These are phyloP conservation scores for Apistogramma diplotaenia DNA, from an alignment of 2,113 vertebrate genomes.

Conservation along the genomic window DNA sequence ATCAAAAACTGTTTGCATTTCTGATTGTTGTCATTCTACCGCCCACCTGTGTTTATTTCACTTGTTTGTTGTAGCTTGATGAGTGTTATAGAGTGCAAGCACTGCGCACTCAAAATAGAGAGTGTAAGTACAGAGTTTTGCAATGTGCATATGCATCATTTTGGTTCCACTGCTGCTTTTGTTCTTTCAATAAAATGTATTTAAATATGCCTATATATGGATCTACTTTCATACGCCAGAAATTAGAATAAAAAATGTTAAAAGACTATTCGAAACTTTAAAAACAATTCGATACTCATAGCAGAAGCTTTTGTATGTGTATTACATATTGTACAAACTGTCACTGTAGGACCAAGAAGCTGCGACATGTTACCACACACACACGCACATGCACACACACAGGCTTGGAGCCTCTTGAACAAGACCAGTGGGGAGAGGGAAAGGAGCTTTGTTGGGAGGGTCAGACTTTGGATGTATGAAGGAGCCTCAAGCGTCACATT, in stretches of 20 bases:
- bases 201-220: not conserved
- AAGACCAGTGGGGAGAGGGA: slow-evolving; percentile 19
- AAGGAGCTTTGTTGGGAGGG: slow-evolving; percentile 40
- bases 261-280: no score
- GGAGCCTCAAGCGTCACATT: slow-evolving; percentile 73
- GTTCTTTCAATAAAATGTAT: not conserved
- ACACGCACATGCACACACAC: slow-evolving; percentile 9
- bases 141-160: no score
- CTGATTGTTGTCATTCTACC: not conserved
- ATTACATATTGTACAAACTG: not conserved
- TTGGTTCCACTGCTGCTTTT: not conserved
- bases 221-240: not conserved
- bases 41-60: not conserved
- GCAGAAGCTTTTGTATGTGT: not conserved
- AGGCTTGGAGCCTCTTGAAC: slow-evolving; percentile 32
- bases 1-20: not conserved
- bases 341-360: not conserved
- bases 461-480: slow-evolving; percentile 57
- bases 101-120: not conserved
- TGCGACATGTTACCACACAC: not conserved
- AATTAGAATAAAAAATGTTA: not conserved
- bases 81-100: not conserved
- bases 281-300: not conserved
- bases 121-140: not conserved
- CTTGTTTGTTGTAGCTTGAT: not conserved